These are phyloP conservation scores for Stichodactyla helianthus DNA, from an alignment of 64 coral and sea anemone species.

Conservation along the genomic window DNA sequence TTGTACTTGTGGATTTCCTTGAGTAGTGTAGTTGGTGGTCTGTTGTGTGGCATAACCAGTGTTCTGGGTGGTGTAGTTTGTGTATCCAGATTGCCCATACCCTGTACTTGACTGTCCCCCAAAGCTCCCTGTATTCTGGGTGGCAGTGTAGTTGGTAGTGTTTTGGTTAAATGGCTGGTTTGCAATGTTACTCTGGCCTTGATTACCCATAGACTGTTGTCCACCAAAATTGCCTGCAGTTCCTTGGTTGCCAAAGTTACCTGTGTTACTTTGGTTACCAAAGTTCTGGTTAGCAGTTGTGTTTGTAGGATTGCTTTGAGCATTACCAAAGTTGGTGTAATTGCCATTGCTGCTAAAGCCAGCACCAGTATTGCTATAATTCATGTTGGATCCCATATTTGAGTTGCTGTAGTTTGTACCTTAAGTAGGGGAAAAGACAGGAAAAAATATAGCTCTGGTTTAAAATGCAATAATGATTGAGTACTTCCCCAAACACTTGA, in stretches of 20 bases:
- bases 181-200: conserved; percentile 30
- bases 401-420: conserved; percentile 23
- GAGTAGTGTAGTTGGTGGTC: conserved; percentile 43
- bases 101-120: conserved; percentile 41
- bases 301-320: conserved; percentile 12
- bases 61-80: conserved; percentile 50
- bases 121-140: conserved; percentile 64
- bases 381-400: not conserved
- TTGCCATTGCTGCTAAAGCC: conserved; percentile 42
- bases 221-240: conserved; percentile 54
- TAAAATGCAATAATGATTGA: too few species aligned
- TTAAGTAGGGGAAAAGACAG: not conserved
- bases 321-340: conserved; percentile 40
- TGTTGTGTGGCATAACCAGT: conserved; percentile 27
- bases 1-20: conserved; percentile 25
- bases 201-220: conserved; percentile 39
- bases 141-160: conserved; percentile 13
- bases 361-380: not conserved
- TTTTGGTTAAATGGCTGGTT: conserved; percentile 35
- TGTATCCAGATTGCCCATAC: conserved; percentile 30
- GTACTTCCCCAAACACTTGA: too few species aligned
- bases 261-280: conserved; percentile 73
- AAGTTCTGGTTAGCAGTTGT: conserved; percentile 39
- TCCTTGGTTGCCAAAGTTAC: conserved; percentile 65
- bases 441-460: not conserved